Conservation (phyloP, 2,113 vertebrate species). For the Rhineura floridana region DNA sequence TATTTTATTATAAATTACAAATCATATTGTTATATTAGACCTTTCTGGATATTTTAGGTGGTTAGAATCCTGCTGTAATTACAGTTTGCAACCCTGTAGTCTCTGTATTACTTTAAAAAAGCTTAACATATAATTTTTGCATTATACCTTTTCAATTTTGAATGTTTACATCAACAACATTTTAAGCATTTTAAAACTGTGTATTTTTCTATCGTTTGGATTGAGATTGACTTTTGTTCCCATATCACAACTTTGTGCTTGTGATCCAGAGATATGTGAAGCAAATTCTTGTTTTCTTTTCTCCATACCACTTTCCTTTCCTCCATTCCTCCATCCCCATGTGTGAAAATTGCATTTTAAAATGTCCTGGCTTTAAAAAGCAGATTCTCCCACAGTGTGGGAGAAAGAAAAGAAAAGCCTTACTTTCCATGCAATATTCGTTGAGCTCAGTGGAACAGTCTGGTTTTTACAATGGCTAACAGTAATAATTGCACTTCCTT, state of each 20-base stretch:
- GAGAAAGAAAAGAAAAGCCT: not conserved
- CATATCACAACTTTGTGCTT: not conserved
- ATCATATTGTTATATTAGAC: constrained; percentile 25
- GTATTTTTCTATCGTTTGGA: not conserved
- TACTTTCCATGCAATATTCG: not conserved
- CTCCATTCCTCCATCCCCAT: not conserved
- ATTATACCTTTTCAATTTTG: not conserved
- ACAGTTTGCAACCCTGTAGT: not conserved
- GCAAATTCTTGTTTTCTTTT: not conserved
- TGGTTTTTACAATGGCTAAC: not conserved
- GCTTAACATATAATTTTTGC: not conserved
- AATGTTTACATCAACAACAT: constrained; percentile 24
- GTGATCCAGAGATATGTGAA: not conserved
- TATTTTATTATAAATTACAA: constrained; percentile 56
- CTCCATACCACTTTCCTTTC: not conserved
- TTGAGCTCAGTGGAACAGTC: not conserved
- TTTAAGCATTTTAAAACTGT: not conserved
- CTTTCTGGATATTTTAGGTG: not conserved
- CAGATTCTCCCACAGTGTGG: not conserved
- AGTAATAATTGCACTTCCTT: not conserved
- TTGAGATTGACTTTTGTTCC: not conserved
- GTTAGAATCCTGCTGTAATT: not conserved
- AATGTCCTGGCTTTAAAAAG: not conserved
- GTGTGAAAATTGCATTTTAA: not conserved
- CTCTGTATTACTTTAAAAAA: not conserved